Evolutionary conservation across 2,113 vertebrate species (phyloP), one percentile per base, ranked within the genome.

Genomic region (Lepidothrix coronata): DNA sequence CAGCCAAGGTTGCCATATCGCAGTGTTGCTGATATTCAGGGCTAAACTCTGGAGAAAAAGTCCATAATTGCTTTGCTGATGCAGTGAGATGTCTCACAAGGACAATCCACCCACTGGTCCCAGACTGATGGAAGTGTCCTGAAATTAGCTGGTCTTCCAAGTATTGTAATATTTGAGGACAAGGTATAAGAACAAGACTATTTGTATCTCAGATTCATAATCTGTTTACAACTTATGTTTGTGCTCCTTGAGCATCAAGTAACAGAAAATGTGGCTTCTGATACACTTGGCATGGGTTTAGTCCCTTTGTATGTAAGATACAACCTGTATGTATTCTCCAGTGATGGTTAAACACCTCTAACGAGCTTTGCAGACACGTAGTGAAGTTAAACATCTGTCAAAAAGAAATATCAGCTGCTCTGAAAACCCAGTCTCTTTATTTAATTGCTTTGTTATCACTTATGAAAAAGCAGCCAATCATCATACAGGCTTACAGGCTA

Each of bases 11-110:
- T 92, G 33, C 27, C 33, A 9, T 39, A 37, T 48, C 14, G 13
- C 39, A 71, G 0, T 17, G 5, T n/a, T 55, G 44, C 20, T 91
- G 35, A 18, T 14, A 27, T 39, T 75, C 35, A 81, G 43, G 44
- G 37, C 16, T 94, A 23, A 78, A 33, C 48, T 79, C 59, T 44
- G 39, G 33, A 90, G 58, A 6, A 88, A 39, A 86, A 67, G 24
- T 54, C 67, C 28, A 1, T 27, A 33, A 41, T 3, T 52, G 17
- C 24, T 86, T 70, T 83, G 22, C 35, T 83, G 55, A 35, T 31
- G n/a, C 6, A n/a, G 15, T 3, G 58, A 63, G 14, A 7, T n/a
- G 11, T 44, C 55, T 27, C 33, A 28, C 0, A 0, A 77, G 24
- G 23, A 74, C 11, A 77, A 63, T 14, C 4, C 14, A 57, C 17